Base-by-base conservation (phyloP, 30 jellyfish, hydroid and myxozoan genomes). In the Cassiopea xamachana region DNA sequence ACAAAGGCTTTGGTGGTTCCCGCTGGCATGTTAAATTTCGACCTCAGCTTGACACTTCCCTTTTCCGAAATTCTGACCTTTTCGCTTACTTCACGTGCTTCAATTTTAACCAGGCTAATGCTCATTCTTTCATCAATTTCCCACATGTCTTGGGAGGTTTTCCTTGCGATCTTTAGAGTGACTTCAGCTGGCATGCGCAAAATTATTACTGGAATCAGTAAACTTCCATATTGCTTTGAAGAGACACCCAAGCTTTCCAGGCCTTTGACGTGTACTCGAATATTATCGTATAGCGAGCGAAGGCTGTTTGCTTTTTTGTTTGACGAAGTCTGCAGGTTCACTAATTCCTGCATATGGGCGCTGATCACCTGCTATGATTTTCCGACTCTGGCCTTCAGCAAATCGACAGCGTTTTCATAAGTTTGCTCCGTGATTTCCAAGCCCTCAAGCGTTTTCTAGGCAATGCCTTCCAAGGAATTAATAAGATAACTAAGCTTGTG, bases 331-430 rank as follows among this genome's bases (percentile, higher is more conserved):
- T 77, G 83, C 68, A 84, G 59, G 46, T 84, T 60, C 70, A 90
- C 67, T 14, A 90, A 89, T 69, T 84, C 91, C 44, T 76, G 83
- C 97, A 84, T 90, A 62, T 90, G 97, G 16, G 96, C 83, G 60
- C 96, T 84, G 46, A 83, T 85, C 49, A 90, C 72, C 46, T 62
- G 79, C 75, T 83, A 92, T 77, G 83, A 43, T 3, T 84, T 85
- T 8, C 88, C 96, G 85, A 70, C 84, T 70, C 93, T 59, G 62
- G 75, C 48, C 73, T 85, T 75, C 73, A 90, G 68, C 2, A 90
- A 6, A 7, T 90, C 84, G 47, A 84, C 12, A 39, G 97, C 97
- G 1, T 71, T n/a, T 59, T 60, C 59, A 51, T 90, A 84, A 68
- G 72, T 90, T 62, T 90, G 93, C 73, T 46, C 82, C 44, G 92